A percentile compares a stretch with the other conserved stretches of the same genome.
These are phyloP conservation scores for Hypsibius dujardini DNA, from an alignment of 1,140 invertebrate genomes.

Conservation along the genomic window DNA sequence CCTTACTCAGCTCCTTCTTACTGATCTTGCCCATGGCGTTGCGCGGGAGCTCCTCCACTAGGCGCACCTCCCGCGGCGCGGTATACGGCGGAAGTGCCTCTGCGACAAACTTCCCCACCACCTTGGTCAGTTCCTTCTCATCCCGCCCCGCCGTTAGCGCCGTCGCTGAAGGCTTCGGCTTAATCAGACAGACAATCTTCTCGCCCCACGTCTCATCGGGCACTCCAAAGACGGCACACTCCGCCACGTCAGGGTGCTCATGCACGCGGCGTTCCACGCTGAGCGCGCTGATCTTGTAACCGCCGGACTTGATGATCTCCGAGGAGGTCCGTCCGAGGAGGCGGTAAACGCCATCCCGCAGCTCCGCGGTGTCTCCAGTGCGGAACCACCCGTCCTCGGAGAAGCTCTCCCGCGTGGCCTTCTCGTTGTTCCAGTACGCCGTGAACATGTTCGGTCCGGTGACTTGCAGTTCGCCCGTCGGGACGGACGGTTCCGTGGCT, in stretches of 20 bases:
- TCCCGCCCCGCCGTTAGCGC: neutral
- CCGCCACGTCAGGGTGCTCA: constrained; percentile 50
- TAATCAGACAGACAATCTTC: constrained; percentile 33
- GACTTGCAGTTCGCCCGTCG: constrained; percentile 50
- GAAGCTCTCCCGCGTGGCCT: constrained; percentile 51
- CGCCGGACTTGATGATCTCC: constrained; percentile 75
- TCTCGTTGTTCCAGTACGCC: constrained; percentile 55
- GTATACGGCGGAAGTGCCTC: constrained; percentile 29
- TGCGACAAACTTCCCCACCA: constrained; percentile 17
- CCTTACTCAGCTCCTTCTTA: constrained; percentile 29
- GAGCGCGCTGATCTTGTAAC: constrained; percentile 48
- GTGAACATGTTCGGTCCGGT: constrained; percentile 57
- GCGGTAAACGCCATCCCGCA: constrained; percentile 47
- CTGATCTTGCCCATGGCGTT: constrained; percentile 35
- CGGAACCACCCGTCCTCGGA: constrained; percentile 65
- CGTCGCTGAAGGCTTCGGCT: neutral
- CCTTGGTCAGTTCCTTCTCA: neutral
- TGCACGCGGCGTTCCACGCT: constrained; percentile 65
- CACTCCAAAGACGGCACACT: constrained; percentile 59
- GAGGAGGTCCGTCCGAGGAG: constrained; percentile 64
- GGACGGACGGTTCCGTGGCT: constrained; percentile 25
- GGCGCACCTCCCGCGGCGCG: constrained; percentile 28
- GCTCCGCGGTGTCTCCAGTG: constrained; percentile 56
- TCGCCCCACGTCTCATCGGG: constrained; percentile 61
- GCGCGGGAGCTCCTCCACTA: constrained; percentile 28